Percentiles rank a stretch among this genome's conserved stretches.
phyloP scores from a whole-genome alignment of 2,797 vertebrate genomes.

The Alosa sapidissima region DNA sequence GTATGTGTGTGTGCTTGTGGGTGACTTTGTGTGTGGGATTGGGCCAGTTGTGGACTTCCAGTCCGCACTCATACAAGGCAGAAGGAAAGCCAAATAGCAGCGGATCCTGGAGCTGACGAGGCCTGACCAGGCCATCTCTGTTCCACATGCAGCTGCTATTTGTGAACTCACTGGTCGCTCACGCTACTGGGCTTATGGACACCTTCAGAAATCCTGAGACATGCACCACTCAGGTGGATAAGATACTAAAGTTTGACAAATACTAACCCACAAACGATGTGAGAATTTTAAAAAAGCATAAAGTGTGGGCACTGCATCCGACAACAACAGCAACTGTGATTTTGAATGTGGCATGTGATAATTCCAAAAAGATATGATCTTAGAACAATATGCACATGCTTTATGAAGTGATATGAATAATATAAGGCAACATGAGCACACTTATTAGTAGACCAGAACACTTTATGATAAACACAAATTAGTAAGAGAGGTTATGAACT shows the following conservation, averaged over 20 bases:
- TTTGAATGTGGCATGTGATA: neutral
- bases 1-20: too few relatives aligned
- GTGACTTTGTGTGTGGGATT: neutral
- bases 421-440: too few relatives aligned
- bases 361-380: neutral
- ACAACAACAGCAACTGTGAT: neutral
- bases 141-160: neutral
- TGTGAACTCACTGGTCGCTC: neutral
- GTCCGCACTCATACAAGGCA: conserved; percentile 16
- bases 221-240: neutral
- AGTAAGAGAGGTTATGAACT: too few relatives aligned
- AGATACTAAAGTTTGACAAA: neutral
- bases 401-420: neutral
- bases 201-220: neutral
- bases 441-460: neutral
- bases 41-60: neutral
- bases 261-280: too few relatives aligned
- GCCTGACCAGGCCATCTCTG: neutral
- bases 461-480: neutral
- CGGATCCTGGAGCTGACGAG: neutral
- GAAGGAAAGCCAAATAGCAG: neutral
- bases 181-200: neutral
- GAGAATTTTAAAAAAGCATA: too few relatives aligned
- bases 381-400: neutral
- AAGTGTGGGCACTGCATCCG: too few relatives aligned